phyloP scores from a whole-genome alignment of 2,888 invertebrate genomes.

The Diogma glabrata region DNA sequence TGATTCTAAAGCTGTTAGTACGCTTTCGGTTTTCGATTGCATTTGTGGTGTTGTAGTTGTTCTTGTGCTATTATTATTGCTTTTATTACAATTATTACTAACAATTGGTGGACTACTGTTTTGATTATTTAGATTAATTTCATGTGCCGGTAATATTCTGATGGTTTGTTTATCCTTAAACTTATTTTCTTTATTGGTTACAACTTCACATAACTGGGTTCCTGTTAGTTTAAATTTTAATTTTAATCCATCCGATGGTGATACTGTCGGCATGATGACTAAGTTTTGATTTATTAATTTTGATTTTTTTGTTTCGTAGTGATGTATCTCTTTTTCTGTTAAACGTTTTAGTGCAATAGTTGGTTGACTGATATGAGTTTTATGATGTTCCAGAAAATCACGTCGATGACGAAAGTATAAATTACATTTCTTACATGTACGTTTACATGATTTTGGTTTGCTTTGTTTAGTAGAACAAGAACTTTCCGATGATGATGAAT shows the following conservation, averaged over 20 bases:
- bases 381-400: slow-evolving; percentile 19
- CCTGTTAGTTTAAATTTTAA: slow-evolving; percentile 22
- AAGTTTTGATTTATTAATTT: neutral
- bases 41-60: slow-evolving; percentile 12
- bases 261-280: slow-evolving; percentile 5
- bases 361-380: slow-evolving; percentile 21
- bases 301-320: slow-evolving; percentile 16
- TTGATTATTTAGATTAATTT: neutral
- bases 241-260: slow-evolving; percentile 17
- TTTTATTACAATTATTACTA: no score
- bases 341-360: slow-evolving; percentile 18
- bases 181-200: slow-evolving; percentile 13
- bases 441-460: slow-evolving; percentile 12
- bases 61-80: slow-evolving; percentile 15
- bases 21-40: slow-evolving; percentile 7
- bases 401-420: slow-evolving; percentile 20
- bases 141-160: neutral
- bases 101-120: neutral
- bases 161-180: neutral
- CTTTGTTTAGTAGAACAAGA: slow-evolving; percentile 14
- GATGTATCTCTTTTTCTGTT: slow-evolving; percentile 18
- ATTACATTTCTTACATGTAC: slow-evolving; percentile 21
- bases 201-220: slow-evolving; percentile 21
- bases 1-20: slow-evolving; percentile 17
- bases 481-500: slow-evolving; percentile 22